Evolutionary conservation across 2,888 invertebrate genomes (phyloP), one percentile per base, ranked within the genome.

Genomic region (Brachynemurus nebulosus): DNA sequence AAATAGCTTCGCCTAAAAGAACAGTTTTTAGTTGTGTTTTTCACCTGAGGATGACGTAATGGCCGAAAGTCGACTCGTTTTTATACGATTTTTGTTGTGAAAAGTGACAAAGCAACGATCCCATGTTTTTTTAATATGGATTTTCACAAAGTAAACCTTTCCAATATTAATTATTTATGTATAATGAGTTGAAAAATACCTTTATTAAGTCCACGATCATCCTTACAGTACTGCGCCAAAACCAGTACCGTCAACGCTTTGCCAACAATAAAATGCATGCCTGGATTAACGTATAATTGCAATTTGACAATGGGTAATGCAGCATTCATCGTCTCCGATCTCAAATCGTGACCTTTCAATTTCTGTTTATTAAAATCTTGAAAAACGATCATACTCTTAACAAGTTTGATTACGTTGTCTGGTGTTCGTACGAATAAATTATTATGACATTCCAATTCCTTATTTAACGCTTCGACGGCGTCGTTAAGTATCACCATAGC

Each of bases 211-310:
- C 51, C 50, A 27, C 50, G 47, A 33, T 48, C 48, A 37, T 37
- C 20, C 20, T 37, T 7, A 19, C 20, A 20, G 12, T 19, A 37
- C 12, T 52, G 48, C 45, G 57, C 56, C 51, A 68, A 58, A 39
- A 70, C 62, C 39, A 71, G 53, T 23, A 68, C 61, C 40, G 82
- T 58, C 35, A 81, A 62, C 0, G 80, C 76, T 1, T 78, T 71
- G 50, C 78, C 73, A 23, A 77, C 69, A 17, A 86, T 56, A 64
- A 78, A 80, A 56, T 80, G 78, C 49, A 86, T 64, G 21, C 74
- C 68, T 0, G 86, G 82, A 65, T 88, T 88, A 27, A 81, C 73
- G 56, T 86, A 86, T 50, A 83, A 65, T 58, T 84, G 80, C 27
- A 86, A 61, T 57, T 80, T 78, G 27, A 86, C 67, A 40, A 78